phyloP scores from a whole-genome alignment of 1,140 invertebrate species.

The Anastrepha obliqua region DNA sequence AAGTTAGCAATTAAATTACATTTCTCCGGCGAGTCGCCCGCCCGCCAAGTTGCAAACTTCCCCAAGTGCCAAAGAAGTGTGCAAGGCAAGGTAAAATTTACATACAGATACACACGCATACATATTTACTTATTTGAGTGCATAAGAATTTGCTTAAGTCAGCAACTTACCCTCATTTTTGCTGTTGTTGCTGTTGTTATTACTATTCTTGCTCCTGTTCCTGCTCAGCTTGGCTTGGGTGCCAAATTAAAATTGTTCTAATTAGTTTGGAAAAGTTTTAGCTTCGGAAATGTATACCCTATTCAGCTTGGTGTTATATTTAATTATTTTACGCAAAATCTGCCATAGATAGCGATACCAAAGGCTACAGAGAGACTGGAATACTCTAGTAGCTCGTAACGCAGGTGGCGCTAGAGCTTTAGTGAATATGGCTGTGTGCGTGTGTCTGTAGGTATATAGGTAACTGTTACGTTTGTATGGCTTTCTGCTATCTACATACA shows the following conservation, averaged over 20 bases:
- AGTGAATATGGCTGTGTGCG: not conserved
- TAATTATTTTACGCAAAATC: not conserved
- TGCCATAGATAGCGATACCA: not conserved
- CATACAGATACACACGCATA: not conserved
- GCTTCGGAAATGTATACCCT: conserved; percentile 6
- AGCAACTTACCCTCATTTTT: not conserved
- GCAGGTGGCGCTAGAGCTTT: no score
- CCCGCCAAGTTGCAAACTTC: not conserved
- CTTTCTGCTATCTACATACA: not conserved
- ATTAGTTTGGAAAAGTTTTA: conserved; percentile 23
- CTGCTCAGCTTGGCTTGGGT: not conserved
- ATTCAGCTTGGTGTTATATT: conserved; percentile 34
- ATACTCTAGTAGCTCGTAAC: not conserved
- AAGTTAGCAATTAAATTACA: conserved; percentile 31
- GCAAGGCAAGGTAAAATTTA: not conserved
- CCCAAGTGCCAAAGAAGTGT: not conserved
- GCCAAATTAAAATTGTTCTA: conserved; percentile 47
- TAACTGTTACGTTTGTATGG: not conserved
- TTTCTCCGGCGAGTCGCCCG: no score
- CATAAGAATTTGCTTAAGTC: not conserved
- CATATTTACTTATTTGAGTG: not conserved
- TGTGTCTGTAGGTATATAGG: not conserved
- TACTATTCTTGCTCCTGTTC: not conserved
- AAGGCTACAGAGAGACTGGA: not conserved
- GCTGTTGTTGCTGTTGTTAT: not conserved